Base-by-base conservation (phyloP, 2,888 invertebrate genomes). In the Caenorhabditis parvicauda region DNA sequence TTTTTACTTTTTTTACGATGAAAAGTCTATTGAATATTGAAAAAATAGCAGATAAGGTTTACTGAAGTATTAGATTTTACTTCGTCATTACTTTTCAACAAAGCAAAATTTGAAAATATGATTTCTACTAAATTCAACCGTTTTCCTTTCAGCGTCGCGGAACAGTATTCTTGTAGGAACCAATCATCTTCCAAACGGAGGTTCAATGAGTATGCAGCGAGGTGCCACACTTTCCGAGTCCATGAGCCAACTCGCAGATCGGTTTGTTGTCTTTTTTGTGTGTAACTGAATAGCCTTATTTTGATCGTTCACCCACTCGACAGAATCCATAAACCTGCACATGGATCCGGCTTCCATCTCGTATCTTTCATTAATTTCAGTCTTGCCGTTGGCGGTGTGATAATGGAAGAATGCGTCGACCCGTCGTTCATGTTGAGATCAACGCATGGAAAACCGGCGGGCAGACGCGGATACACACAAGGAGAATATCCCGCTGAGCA, bases 221-320 rank as follows among this genome's bases (percentile, higher is more conserved):
- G 53, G 12, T 64, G 64, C 59, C 59, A 55, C 37, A 45, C 62
- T 75, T 12, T 73, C 74, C 12, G 72, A 73, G 53, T 72, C 72
- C 27, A 63, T 75, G 65, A 70, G 66, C 35, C 72, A 75, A 35
- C 52, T 75, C 42, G 68, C 74, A 0, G 74, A 73, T 41, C 62
- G 70, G 64, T 66, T 44, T 19, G 41, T 41, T 29, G 39, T 41
- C 14, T 14, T 12, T 9, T 7, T 9, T 7, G 7, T 41, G 7
- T 41, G 19, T 14, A 41, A 12, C 17, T 41, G 7, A 14, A 41
- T 7, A 41, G 19, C 41, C 41, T 17, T 12, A 14, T 14, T 41
- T 41, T 41, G 7, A 12, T 41, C 19, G 19, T 41, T 14, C 7
- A 17, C 35, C n/a, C n/a, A 32, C 9, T 32, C 9, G 9, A 32